These are phyloP conservation scores for Amphipyra berbera DNA, from an alignment of 2,888 invertebrate species.

Conservation along the genomic window DNA sequence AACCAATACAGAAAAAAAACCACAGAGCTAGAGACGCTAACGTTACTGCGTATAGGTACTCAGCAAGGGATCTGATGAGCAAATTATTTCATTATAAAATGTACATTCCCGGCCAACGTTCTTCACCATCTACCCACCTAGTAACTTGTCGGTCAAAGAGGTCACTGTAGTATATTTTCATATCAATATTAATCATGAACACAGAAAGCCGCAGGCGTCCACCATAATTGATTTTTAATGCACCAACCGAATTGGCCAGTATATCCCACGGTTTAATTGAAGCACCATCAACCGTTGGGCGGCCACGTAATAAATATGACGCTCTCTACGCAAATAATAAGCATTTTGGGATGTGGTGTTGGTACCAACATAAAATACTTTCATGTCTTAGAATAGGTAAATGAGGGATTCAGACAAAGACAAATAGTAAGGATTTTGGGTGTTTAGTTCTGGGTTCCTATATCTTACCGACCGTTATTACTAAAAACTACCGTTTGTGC, in stretches of 20 bases:
- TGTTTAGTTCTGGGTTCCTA: too few species aligned
- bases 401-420: too few species aligned
- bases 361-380: not conserved
- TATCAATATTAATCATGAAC: constrained; percentile 53
- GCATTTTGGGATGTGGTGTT: constrained; percentile 3
- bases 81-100: too few species aligned
- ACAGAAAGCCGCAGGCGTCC: constrained; percentile 39
- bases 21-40: too few species aligned
- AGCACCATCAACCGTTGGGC: constrained; percentile 35
- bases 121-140: constrained; percentile 21
- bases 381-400: too few species aligned
- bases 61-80: too few species aligned
- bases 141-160: constrained; percentile 25
- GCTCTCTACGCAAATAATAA: constrained; percentile 41
- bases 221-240: constrained; percentile 61
- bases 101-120: constrained; percentile 1
- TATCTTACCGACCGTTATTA: too few species aligned
- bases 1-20: too few species aligned
- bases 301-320: constrained; percentile 37
- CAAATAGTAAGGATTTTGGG: too few species aligned
- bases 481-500: too few species aligned
- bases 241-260: constrained; percentile 44
- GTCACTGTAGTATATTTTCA: constrained; percentile 47
- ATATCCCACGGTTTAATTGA: constrained; percentile 50
- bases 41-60: too few species aligned